Base-by-base conservation (phyloP, 2,888 invertebrate species). In the Meiosimyza decipiens region DNA sequence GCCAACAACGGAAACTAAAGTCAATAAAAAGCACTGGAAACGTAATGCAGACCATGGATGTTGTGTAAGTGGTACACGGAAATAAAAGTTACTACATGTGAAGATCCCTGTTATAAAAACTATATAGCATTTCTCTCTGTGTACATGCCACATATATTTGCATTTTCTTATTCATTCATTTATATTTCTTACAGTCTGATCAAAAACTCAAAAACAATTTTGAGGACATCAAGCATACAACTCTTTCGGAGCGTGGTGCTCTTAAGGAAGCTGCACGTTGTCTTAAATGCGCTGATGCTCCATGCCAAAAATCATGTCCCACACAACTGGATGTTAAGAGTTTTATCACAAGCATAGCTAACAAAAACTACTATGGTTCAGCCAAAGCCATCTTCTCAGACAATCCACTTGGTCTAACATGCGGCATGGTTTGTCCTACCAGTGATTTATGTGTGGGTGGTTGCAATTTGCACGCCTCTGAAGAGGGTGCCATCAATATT, bases 361-460 rank as follows among this genome's bases (percentile, higher is more conserved):
- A 96, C 84, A 98, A 95, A 93, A 99, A 99, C 87, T 99, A 97
- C 86, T 99, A 99, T 89, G 99, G 99, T 28, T 96, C 99, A 2
- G 95, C 97, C 0, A 97, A 97, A 84, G 92, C 95, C 0, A 99
- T 99, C 71, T 91, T 99, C 72, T 98, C 98, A 0, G 99, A 99
- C 85, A 99, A 99, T 86, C 99, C 99, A 0, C 88, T 99, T 70
- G 99, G 97, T 0, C 89, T 98, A 2, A 96, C 96, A 0, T 97
- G 97, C 81, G 97, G 97, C 40, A 99, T 99, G 99, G 98, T 99
- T 28, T 99, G 99, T 80, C 99, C 99, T 3, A 99, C 99, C 0
- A 98, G 97, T 83, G 99, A 99, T 87, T 91, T 99, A 1, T 99
- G 99, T 85, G 98, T 98, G 0, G 99, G 99, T 0, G 97, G 98